Evolutionary conservation across 2,113 vertebrate genomes (phyloP).

Genomic region (Noctilio leporinus): DNA sequence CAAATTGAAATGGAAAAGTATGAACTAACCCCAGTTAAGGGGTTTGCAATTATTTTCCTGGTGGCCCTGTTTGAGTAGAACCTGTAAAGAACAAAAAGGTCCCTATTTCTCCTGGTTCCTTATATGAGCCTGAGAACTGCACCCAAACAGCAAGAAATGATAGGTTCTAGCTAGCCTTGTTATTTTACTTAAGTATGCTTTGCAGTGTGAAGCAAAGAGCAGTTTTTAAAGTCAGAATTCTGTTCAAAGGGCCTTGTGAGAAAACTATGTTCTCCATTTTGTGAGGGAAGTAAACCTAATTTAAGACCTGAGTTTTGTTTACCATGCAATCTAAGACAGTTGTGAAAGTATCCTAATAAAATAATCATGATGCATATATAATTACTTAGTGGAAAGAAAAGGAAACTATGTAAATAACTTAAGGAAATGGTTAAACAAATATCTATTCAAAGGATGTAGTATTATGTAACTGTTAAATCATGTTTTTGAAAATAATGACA

Average conservation of each 20-base stretch:
- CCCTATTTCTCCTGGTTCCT: background rate
- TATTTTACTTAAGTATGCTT: slow-evolving; percentile 18
- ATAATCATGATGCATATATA: background rate
- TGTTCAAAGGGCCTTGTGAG: background rate
- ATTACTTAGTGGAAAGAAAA: background rate
- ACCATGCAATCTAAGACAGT: background rate
- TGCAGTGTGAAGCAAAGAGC: background rate
- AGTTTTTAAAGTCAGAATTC: slow-evolving; percentile 5
- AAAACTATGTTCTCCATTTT: slow-evolving; percentile 14
- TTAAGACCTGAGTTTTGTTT: background rate
- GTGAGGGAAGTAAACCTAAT: background rate
- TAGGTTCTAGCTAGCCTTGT: background rate
- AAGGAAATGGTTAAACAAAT: slow-evolving; percentile 21
- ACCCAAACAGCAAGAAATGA: background rate
- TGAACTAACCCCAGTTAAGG: slow-evolving; percentile 11
- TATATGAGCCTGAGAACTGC: background rate
- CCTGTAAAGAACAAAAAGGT: background rate
- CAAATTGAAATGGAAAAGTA: background rate
- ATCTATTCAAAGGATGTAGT: background rate
- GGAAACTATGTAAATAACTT: background rate
- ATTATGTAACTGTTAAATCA: background rate
- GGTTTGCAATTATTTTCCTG: background rate
- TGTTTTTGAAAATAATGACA: slow-evolving; percentile 24
- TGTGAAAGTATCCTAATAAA: background rate
- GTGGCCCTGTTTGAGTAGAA: background rate